Conservation (phyloP, 2,888 invertebrate genomes). For the Pollenia amentaria region DNA sequence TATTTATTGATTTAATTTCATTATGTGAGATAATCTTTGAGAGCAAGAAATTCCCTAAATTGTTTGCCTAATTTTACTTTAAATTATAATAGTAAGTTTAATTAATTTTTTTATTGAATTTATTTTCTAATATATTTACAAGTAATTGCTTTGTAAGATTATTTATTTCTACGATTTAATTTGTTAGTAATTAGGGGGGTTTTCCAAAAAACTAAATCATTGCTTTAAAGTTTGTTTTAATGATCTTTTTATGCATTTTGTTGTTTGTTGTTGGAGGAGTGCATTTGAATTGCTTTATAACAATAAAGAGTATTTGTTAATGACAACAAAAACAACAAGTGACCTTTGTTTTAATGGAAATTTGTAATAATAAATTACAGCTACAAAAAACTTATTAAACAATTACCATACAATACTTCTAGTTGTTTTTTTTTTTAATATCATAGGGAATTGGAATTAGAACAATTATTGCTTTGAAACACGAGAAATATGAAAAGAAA, state of each 20-base stretch:
- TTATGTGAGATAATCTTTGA: background rate
- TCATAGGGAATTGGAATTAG: slow-evolving; percentile 71
- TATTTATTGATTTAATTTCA: background rate
- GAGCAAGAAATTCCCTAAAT: background rate
- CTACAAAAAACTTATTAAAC: slow-evolving; percentile 33
- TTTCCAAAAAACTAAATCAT: slow-evolving; percentile 68
- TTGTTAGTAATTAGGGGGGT: slow-evolving; percentile 64
- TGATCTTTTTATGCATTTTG: background rate
- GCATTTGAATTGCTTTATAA: slow-evolving; percentile 59
- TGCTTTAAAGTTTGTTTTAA: slow-evolving; percentile 4
- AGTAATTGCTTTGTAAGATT: background rate
- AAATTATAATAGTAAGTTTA: slow-evolving; percentile 9
- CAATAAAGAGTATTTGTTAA: slow-evolving; percentile 10
- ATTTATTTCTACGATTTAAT: slow-evolving; percentile 53
- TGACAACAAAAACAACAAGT: slow-evolving; percentile 2
- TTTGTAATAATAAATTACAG: slow-evolving; percentile 35
- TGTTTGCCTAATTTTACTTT: background rate
- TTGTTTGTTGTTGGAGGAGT: slow-evolving; percentile 54
- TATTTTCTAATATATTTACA: background rate
- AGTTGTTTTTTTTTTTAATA: slow-evolving; percentile 54
- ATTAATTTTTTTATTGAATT: slow-evolving; percentile 2
- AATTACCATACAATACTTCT: slow-evolving; percentile 66
- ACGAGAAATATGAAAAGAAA: background rate
- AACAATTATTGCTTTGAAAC: slow-evolving; percentile 62
- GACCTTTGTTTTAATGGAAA: slow-evolving; percentile 60